Evolutionary conservation across 2,888 invertebrate species (phyloP).

Genomic region (Ethmia dodecea): DNA sequence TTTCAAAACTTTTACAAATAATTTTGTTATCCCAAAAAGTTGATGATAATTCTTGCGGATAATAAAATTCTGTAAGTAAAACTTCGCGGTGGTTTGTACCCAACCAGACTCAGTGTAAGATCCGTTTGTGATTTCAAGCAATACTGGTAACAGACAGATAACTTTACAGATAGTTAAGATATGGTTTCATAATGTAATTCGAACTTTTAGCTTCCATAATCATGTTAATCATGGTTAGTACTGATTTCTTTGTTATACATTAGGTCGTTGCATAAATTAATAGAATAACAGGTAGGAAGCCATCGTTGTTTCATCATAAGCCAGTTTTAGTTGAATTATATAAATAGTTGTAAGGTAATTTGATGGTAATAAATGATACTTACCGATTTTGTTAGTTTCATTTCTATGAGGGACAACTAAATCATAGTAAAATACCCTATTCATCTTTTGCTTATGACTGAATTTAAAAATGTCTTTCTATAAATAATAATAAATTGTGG

Average conservation of each 20-base stretch:
- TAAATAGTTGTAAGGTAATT: slow-evolving; percentile 64
- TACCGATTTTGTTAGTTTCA: slow-evolving; percentile 39
- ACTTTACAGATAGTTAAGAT: too few species aligned
- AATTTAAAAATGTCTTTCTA: too few species aligned
- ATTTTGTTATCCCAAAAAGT: too few species aligned
- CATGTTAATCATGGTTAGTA: slow-evolving; percentile 30
- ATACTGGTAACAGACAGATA: too few species aligned
- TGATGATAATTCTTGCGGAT: too few species aligned
- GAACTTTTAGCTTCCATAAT: neutral
- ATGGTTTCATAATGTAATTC: too few species aligned
- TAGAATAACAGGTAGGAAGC: slow-evolving; percentile 22
- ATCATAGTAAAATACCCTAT: too few species aligned
- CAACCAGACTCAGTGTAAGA: too few species aligned
- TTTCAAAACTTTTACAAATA: neutral
- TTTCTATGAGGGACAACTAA: slow-evolving; percentile 16
- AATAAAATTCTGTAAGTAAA: neutral
- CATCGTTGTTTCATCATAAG: slow-evolving; percentile 46
- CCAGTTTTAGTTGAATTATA: slow-evolving; percentile 60
- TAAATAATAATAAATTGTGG: too few species aligned
- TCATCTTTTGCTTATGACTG: too few species aligned
- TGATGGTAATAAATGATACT: slow-evolving; percentile 64
- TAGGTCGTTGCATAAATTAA: slow-evolving; percentile 4
- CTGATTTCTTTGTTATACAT: slow-evolving; percentile 28
- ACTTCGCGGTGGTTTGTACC: neutral
- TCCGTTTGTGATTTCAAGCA: too few species aligned